Evolutionary conservation across 2,888 invertebrate species (phyloP).

Genomic region (Agrotis clavis): DNA sequence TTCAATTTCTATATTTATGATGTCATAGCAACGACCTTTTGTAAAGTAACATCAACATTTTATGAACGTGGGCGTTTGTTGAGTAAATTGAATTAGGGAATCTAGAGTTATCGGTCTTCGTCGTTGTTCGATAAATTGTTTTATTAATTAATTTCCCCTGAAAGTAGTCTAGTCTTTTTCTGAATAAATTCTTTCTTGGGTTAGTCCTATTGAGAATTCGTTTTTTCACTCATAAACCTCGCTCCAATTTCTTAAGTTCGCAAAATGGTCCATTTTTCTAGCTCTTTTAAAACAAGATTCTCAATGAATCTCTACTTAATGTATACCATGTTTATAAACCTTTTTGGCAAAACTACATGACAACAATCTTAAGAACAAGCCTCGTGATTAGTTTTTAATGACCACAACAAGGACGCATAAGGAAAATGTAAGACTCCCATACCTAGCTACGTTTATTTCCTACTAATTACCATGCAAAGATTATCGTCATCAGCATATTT

Average conservation of each 20-base stretch:
- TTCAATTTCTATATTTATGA: conserved; percentile 44
- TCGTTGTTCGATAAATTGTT: not conserved
- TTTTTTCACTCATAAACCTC: no score
- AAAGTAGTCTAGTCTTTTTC: no score
- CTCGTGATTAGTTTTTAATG: conserved; percentile 23
- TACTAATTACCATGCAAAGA: not conserved
- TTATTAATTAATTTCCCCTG: not conserved
- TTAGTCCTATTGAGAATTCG: no score
- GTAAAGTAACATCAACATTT: conserved; percentile 39
- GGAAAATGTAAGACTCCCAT: conserved; percentile 21
- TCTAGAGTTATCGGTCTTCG: not conserved
- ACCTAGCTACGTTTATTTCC: not conserved
- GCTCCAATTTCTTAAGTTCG: no score
- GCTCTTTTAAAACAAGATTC: no score
- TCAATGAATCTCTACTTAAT: conserved; percentile 10
- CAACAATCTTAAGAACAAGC: conserved; percentile 2
- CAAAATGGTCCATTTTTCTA: no score
- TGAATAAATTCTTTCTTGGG: no score
- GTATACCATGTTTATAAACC: not conserved
- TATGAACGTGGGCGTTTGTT: conserved; percentile 18
- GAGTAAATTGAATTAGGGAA: conserved; percentile 15
- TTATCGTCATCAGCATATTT: not conserved
- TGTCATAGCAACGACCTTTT: conserved; percentile 56
- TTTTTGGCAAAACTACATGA: conserved; percentile 13
- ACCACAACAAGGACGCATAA: conserved; percentile 16